Base-by-base conservation (phyloP, 2,113 vertebrate species). In the Cyanocitta stelleri region DNA sequence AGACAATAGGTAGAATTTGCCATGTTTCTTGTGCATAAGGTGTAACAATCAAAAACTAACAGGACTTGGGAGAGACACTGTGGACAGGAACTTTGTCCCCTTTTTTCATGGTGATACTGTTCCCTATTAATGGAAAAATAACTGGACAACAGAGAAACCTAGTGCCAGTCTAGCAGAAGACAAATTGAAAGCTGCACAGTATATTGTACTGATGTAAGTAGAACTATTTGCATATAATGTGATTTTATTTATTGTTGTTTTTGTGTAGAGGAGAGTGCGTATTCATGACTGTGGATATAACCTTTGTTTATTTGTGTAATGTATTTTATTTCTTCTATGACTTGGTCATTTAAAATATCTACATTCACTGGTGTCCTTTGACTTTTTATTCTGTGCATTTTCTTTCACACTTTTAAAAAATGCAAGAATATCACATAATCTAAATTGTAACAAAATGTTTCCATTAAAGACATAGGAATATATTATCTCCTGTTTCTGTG, bases 221-320 rank as follows among this genome's bases (percentile, higher is more conserved):
- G 98, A 98, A 98, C 96, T 98, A 98, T 98, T 97, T 98, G 98
- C 98, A 98, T 98, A 99, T 98, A 98, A 98, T 98, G 98, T 98
- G 98, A 98, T 98, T 98, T 98, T 98, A 98, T 99, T 99, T 99
- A 99, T 99, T 98, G 90, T 97, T 96, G 74, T 84, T 97, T 94
- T 98, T 98, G 97, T 98, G 98, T 98, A 98, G 98, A 91, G 85
- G 66, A 98, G 97, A 97, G 97, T 86, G 91, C 26, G 22, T 98
- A 98, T 98, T 98, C 93, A 95, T 97, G 95, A 98, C 97, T 98
- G 97, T 98, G 98, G 98, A 98, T 98, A 98, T 98, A 98, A 97
- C 96, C 96, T 95, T 93, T 97, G 90, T 97, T 98, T 93, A 89
- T 92, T 97, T 98, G 96, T 98, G 93, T 98, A 97, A 98, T 98